Base-by-base conservation (phyloP, 2,888 invertebrate genomes). In the Acheta domesticus region DNA sequence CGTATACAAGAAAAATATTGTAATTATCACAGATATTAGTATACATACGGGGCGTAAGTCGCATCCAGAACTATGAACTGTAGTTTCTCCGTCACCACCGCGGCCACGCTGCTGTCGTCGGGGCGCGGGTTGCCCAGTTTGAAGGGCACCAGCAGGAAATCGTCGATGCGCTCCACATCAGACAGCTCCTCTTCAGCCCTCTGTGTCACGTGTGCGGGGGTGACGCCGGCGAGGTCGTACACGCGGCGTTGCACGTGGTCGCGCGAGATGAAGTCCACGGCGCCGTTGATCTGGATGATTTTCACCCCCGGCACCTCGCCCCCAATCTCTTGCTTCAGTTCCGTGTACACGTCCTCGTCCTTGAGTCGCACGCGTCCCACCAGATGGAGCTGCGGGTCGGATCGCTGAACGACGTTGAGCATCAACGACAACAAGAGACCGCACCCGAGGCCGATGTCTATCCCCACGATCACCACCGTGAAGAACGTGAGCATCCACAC, bases 241-340 rank as follows among this genome's bases (percentile, higher is more conserved):
- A 78, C 23, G 14, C 48, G 62, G 2, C 23, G 50, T 48, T 73
- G 16, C 14, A 78, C 78, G 74, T 78, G 74, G 16, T 20, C 50
- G 23, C 74, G 20, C n/a, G 62, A 74, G 16, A 48, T 62, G 73
- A 5, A 78, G 23, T 73, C 48, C n/a, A 78, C 23, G n/a, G 78
- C n/a, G 12, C 74, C 23, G 19, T 36, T 74, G 8, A 78, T 78
- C 23, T 23, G 78, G 48, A 78, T 48, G 20, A 78, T 78, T 21
- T 48, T 62, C 11, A 73, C 23, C 8, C 78, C 78, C 14, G 78
- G 78, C 23, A 78, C 48, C 23, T 78, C 78, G 36, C 73, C 73
- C 23, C 74, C 78, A n/a, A 74, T 23, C 23, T 21, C 21, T 12
- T 73, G 78, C 73, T 21, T 78, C 36, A 78, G 21, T 16, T 73